A percentile compares a stretch with the other conserved stretches of the same genome.
Conservation (phyloP, 92 coral and sea anemone species). For the Virgularia gustaviana region DNA sequence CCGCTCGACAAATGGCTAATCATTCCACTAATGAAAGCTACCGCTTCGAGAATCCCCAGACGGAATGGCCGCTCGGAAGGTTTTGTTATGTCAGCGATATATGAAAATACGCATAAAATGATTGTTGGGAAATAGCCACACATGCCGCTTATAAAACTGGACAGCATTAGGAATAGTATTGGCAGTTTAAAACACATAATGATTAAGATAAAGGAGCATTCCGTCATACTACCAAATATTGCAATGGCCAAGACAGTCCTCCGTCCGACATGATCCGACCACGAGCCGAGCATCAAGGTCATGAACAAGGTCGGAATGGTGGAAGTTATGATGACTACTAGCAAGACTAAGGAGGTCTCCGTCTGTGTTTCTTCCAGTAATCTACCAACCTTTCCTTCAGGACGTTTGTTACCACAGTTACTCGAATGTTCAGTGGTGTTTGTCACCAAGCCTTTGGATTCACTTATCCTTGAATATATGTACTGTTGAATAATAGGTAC, state of each 20-base stretch:
- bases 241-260: slow-evolving; percentile 85
- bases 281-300: slow-evolving; percentile 89
- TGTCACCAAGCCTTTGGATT: slow-evolving; percentile 71
- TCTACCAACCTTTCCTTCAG: slow-evolving; percentile 37
- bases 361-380: slow-evolving; percentile 79
- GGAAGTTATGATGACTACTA: slow-evolving; percentile 79
- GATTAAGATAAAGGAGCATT: slow-evolving; percentile 70
- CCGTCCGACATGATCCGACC: slow-evolving; percentile 96
- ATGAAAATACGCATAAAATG: slow-evolving; percentile 84
- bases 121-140: slow-evolving; percentile 96
- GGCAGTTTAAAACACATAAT: slow-evolving; percentile 75
- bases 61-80: slow-evolving; percentile 97
- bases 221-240: slow-evolving; percentile 89
- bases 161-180: slow-evolving; percentile 65
- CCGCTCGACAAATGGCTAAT: slow-evolving; percentile 91
- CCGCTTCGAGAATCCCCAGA: slow-evolving; percentile 81
- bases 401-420: slow-evolving; percentile 68
- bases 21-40: slow-evolving; percentile 94
- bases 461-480: slow-evolving; percentile 69
- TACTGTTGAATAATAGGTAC: slow-evolving; percentile 96
- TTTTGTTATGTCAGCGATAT: slow-evolving; percentile 86
- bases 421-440: slow-evolving; percentile 73
- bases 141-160: slow-evolving; percentile 74
- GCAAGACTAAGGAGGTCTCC: slow-evolving; percentile 79
- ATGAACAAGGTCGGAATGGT: slow-evolving; percentile 90